These are phyloP conservation scores for Phthorimaea operculella DNA, from an alignment of 1,140 invertebrate genomes.

Conservation along the genomic window DNA sequence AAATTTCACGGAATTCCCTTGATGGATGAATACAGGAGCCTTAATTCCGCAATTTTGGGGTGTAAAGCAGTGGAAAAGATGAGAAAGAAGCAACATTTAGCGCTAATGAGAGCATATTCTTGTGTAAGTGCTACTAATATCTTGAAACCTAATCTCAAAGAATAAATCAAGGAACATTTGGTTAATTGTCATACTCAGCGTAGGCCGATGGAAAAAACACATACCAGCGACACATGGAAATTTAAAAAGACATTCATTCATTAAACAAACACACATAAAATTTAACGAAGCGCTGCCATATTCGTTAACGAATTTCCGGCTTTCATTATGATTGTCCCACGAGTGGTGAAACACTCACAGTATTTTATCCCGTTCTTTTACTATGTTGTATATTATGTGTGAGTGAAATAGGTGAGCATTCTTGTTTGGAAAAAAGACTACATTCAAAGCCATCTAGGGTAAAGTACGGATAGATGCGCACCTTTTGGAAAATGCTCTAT, in stretches of 20 bases:
- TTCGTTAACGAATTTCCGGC: slow-evolving; percentile 62
- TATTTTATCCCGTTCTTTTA: slow-evolving; percentile 8
- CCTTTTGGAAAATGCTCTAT: too few species aligned
- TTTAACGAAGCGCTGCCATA: slow-evolving; percentile 57
- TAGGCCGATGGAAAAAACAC: slow-evolving; percentile 15
- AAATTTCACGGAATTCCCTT: slow-evolving; percentile 56
- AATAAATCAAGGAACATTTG: slow-evolving; percentile 8
- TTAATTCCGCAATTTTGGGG: slow-evolving; percentile 52
- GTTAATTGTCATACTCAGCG: slow-evolving; percentile 7
- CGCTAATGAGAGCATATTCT: slow-evolving; percentile 37
- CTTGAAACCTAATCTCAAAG: background rate
- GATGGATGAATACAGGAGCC: slow-evolving; percentile 56
- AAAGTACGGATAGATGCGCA: too few species aligned
- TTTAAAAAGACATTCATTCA: slow-evolving; percentile 61
- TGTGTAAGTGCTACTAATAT: slow-evolving; percentile 9
- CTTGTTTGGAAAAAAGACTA: slow-evolving; percentile 18
- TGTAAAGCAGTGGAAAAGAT: slow-evolving; percentile 48
- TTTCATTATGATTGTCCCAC: slow-evolving; percentile 33
- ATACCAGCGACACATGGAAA: slow-evolving; percentile 42
- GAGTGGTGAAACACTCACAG: slow-evolving; percentile 11
- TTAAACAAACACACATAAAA: slow-evolving; percentile 59
- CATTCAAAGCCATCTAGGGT: slow-evolving; percentile 30
- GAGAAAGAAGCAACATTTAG: slow-evolving; percentile 20
- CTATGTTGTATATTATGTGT: background rate
- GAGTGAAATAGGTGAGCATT: background rate